Evolutionary conservation across 92 coral and sea anemone species (phyloP), one percentile per base, ranked within the genome.

Genomic region (Epizoanthus rinbou): DNA sequence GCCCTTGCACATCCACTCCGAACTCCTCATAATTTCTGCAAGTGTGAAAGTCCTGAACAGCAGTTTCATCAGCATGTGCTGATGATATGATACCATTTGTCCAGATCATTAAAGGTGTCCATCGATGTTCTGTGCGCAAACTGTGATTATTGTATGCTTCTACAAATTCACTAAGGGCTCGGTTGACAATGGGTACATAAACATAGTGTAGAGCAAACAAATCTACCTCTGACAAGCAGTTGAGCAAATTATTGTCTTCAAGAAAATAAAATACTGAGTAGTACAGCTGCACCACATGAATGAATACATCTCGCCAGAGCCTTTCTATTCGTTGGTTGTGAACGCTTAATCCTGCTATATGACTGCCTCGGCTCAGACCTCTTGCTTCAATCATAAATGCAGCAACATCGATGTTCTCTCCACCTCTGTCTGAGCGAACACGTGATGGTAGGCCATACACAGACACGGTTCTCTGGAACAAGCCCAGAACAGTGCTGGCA

Each of bases 71-170:
- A 8, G 88, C 84, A 79, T 85, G 78, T 35, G 53, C 87, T 45
- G 87, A 47, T 52, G 87, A 84, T n/a, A 84, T 24, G 68, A 86
- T 71, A 24, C 86, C 86, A 80, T 71, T 80, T 72, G 86, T 86
- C 89, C 86, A 80, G 22, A 86, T 86, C 86, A 80, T 80, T 80
- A 80, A 73, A 16, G 86, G 86, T 71, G 86, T 86, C 82, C 91
- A 74, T 45, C 62, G 74, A 70, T 83, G 82, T 63, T 81, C 83
- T 53, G 79, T 75, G 45, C 79, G 69, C 24, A 87, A 68, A 66
- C 75, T 74, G 76, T 87, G 86, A 37, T 81, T 71, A 52, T 87
- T 82, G 31, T 83, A 65, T 21, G 87, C 78, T 45, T 64, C 79
- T 39, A 15, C 39, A 84, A 88, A 88, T 39, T 74, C 70, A 18